Conservation (phyloP, 2,797 vertebrate genomes). For the Poeciliopsis gracilis region DNA sequence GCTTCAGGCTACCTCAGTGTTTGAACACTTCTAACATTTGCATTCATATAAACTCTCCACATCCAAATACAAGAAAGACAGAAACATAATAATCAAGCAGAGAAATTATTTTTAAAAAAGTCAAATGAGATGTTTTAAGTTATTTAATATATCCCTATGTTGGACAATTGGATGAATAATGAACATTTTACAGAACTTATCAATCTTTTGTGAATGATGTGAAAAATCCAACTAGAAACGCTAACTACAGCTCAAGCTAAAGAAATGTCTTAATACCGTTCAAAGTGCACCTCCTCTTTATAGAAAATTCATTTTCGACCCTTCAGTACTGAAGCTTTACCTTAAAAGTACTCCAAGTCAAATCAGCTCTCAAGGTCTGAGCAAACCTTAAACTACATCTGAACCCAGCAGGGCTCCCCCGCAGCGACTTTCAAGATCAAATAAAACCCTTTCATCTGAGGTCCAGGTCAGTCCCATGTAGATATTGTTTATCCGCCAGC, state of each 20-base stretch:
- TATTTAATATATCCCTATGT: not conserved
- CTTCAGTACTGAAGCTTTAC: slow-evolving; percentile 1
- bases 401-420: slow-evolving; percentile 28
- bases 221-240: not conserved
- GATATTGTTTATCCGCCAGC: slow-evolving; percentile 42
- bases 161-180: not conserved
- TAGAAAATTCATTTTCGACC: slow-evolving; percentile 3
- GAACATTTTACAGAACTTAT: not conserved
- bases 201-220: not conserved
- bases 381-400: slow-evolving; percentile 38
- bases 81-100: not conserved
- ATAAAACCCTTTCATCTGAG: slow-evolving; percentile 44
- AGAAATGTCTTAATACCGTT: slow-evolving; percentile 9
- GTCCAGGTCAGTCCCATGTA: slow-evolving; percentile 35
- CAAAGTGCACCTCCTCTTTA: not conserved
- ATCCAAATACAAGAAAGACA: not conserved
- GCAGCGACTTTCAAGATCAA: slow-evolving; percentile 47
- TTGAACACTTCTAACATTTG: slow-evolving; percentile 12
- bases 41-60: slow-evolving; percentile 9
- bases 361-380: slow-evolving; percentile 22
- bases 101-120: not conserved
- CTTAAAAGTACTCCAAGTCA: slow-evolving; percentile 25
- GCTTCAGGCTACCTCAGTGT: slow-evolving; percentile 10
- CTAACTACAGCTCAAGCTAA: not conserved
- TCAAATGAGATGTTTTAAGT: not conserved